Evolutionary conservation across 2,797 vertebrate genomes (phyloP).

Genomic region (Eidolon dupreanum): DNA sequence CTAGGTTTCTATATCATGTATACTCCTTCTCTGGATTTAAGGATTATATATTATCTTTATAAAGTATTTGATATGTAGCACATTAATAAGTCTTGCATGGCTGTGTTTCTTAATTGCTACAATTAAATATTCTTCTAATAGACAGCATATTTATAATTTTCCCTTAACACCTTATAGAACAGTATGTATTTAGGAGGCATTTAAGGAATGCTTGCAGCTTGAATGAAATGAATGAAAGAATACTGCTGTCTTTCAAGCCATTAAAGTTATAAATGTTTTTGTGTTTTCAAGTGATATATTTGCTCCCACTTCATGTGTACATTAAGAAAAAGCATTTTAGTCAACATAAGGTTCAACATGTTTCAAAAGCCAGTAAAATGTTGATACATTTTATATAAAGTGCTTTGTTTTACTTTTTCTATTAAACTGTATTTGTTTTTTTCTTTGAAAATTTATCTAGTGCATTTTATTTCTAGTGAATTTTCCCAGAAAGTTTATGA

Average conservation of each 20-base stretch:
- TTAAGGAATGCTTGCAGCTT: background rate
- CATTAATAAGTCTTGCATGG: background rate
- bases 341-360: background rate
- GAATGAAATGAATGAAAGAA: background rate
- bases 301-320: background rate
- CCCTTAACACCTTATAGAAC: background rate
- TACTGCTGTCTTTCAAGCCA: background rate
- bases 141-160: background rate
- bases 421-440: background rate
- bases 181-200: background rate
- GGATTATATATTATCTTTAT: background rate
- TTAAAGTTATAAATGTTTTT: background rate
- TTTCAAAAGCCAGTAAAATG: background rate
- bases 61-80: background rate
- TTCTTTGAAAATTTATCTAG: background rate
- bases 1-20: background rate
- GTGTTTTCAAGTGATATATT: background rate
- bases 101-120: background rate
- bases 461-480: background rate
- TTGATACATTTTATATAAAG: slow-evolving; percentile 7
- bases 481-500: background rate
- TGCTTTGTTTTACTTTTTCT: background rate
- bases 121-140: background rate
- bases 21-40: background rate
- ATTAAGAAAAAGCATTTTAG: background rate